Evolutionary conservation across 2,797 vertebrate genomes (phyloP), one percentile per base, ranked within the genome.

Genomic region (Sebastes minor): DNA sequence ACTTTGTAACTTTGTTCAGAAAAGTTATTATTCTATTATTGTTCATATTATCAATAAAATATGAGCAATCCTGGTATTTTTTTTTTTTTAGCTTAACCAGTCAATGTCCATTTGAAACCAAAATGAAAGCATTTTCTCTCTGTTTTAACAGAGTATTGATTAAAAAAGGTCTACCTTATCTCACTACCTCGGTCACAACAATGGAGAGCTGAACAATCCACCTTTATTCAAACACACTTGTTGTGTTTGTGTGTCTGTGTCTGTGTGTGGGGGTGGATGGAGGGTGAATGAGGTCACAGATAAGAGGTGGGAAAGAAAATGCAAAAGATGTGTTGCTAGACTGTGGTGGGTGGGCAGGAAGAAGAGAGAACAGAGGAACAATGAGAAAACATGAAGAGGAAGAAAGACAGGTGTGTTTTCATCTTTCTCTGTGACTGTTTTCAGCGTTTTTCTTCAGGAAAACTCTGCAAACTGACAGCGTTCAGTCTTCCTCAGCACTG

Each of bases 131-230:
- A 55, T 25, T 22, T 46, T 49, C 42, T 60, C 13, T 66, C 16
- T 20, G 49, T 52, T 33, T 61, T 16, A 42, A 23, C 33, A 74
- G 63, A 53, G 62, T 76, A 83, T 75, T 74, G 88, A 91, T 90
- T 71, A 82, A 69, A 77, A 85, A 56, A 82, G 84, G 83, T 81
- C 18, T 72, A 59, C 53, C 82, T 90, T 86, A 91, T 92, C 86
- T 90, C 68, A 68, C 22, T 25, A n/a, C 60, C 59, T 61, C 85
- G 74, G 80, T 72, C 71, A 77, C 66, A 76, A 90, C 91, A 87
- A 88, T 78, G 66, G 71, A 28, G 27, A 62, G 73, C 28, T 76
- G 82, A 90, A 77, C 60, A 81, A 61, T 65, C 62, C 27, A 76
- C 79, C 71, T 68, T 82, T 75, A 85, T 74, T 64, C 46, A 81